Evolutionary conservation across 2,113 vertebrate genomes (phyloP).

Genomic region (Ramphastos sulfuratus): DNA sequence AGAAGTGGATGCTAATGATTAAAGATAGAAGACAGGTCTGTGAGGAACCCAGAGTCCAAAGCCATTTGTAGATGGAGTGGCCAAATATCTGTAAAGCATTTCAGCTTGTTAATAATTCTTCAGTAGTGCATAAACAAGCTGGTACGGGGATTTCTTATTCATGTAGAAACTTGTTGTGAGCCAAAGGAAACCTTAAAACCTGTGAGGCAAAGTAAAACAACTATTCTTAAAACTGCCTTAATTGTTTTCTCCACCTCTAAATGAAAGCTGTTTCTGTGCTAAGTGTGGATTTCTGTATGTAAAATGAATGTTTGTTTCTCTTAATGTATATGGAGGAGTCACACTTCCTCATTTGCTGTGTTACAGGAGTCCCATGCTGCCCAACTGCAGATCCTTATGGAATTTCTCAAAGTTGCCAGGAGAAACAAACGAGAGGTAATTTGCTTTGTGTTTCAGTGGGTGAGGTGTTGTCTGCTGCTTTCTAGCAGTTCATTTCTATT

Average conservation of each 20-base stretch:
- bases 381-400: slow-evolving; percentile 96
- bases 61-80: neutral
- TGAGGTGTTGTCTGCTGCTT: neutral
- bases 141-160: neutral
- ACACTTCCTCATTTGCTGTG: slow-evolving; percentile 47
- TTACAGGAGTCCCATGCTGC: slow-evolving; percentile 95
- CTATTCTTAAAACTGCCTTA: neutral
- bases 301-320: neutral
- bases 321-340: neutral
- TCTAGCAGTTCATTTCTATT: neutral
- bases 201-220: neutral
- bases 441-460: slow-evolving; percentile 42
- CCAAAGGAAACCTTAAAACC: neutral
- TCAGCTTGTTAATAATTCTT: neutral
- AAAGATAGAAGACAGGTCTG: neutral
- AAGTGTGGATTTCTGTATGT: neutral
- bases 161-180: neutral
- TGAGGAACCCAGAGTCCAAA: neutral
- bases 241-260: neutral
- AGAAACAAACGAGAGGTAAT: slow-evolving; percentile 98
- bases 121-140: neutral
- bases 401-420: slow-evolving; percentile 98
- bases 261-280: neutral
- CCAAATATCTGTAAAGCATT: neutral
- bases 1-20: neutral